Evolutionary conservation across 2,113 vertebrate species (phyloP), one percentile per base, ranked within the genome.

Genomic region (Trachemys scripta): DNA sequence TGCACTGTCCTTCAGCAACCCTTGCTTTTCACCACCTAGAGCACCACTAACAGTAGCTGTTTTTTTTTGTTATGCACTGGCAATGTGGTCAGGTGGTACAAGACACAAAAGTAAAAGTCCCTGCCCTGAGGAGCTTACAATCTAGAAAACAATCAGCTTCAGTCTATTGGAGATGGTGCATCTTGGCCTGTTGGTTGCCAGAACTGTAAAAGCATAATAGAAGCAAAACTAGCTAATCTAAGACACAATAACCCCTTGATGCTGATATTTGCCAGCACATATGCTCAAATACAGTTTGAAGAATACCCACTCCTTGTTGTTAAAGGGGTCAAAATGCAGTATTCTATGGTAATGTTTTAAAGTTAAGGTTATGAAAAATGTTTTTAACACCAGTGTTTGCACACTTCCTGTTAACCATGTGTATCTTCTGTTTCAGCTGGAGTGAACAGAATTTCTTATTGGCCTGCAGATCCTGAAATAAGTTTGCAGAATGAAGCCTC

Each of bases 381-480:
- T 54, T 53, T 53, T 72, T 31, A 65, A 38, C 90, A 89, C 42
- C 57, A 49, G 54, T 84, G 25, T 45, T 81, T 82, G 12, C 25
- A 27, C 54, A 24, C 57, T 85, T 97, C 81, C 49, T 87, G 94
- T 94, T 96, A 29, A 38, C 92, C 47, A 75, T 51, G 79, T 78
- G 75, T 95, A 22, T 96, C 93, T 98, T 97, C 16, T 95, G 95
- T 97, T 98, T 90, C 97, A 99, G 99, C 99, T 59, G 99, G 99
- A 50, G 99, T 99, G 96, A 99, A 98, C 97, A 98, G 98, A 97
- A 99, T 99, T 98, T 99, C 99, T 50, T 99, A 99, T 87, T 99
- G 99, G 99, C 99, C 99, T 9, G 98, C 99, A 78, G 99, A 99
- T 97, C 99, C 99, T 42, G 99, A 99, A 97, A 98, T 99, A 95